These are phyloP conservation scores for Agrypnus murinus DNA, from an alignment of 2,888 invertebrate species.

Conservation along the genomic window DNA sequence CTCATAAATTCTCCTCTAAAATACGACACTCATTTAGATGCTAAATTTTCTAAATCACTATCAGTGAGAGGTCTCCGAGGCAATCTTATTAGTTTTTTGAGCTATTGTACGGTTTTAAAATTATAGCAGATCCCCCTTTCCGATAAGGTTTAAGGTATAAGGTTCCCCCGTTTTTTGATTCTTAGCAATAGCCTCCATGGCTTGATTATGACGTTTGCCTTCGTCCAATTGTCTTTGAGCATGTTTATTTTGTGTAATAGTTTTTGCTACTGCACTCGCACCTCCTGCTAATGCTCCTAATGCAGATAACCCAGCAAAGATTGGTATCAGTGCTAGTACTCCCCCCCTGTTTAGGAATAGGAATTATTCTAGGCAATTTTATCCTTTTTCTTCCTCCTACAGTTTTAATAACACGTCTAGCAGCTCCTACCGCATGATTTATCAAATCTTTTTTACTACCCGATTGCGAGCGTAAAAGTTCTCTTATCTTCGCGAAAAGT, in stretches of 20 bases:
- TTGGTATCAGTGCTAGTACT: conserved; percentile 62
- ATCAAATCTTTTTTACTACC: background rate
- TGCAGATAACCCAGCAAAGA: conserved; percentile 63
- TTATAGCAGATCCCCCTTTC: conserved; percentile 51
- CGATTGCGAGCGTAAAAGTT: no score
- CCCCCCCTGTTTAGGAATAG: conserved; percentile 64
- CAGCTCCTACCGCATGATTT: background rate
- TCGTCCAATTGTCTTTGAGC: conserved; percentile 59
- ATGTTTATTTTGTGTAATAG: conserved; percentile 58
- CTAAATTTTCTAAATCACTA: conserved; percentile 53
- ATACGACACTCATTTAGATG: conserved; percentile 44
- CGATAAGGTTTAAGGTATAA: conserved; percentile 61
- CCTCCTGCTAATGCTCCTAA: conserved; percentile 55
- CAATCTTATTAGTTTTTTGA: conserved; percentile 53
- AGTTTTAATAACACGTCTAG: background rate
- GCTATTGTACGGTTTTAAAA: conserved; percentile 43
- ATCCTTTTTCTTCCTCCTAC: conserved; percentile 1
- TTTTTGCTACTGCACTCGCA: conserved; percentile 55
- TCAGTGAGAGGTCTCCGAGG: conserved; percentile 56
- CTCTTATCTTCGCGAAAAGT: background rate
- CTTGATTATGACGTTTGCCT: conserved; percentile 63
- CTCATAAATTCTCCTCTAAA: conserved; percentile 61
- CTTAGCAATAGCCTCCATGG: conserved; percentile 66
- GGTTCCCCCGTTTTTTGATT: conserved; percentile 51
- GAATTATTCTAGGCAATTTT: conserved; percentile 54